Conservation (phyloP, 2,797 vertebrate species). For the Denticeps clupeoides region DNA sequence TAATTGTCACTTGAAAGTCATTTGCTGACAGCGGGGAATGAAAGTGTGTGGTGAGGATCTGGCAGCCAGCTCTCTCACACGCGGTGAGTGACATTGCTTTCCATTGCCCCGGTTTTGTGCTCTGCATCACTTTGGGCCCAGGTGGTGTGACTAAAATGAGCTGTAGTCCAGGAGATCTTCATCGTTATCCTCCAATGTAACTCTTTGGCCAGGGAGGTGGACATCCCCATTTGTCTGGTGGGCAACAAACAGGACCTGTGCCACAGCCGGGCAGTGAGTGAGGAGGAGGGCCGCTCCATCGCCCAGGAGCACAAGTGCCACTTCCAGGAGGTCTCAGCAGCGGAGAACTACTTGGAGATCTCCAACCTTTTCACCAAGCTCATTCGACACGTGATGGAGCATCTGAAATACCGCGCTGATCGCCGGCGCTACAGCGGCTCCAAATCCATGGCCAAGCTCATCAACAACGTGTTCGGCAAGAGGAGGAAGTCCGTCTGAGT, state of each 20-base stretch:
- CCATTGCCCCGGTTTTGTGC: conserved; percentile 5
- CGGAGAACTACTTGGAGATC: conserved; percentile 64
- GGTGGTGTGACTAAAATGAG: conserved; percentile 9
- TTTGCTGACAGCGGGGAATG: conserved; percentile 23
- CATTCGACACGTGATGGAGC: conserved; percentile 58
- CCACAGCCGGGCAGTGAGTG: conserved; percentile 55
- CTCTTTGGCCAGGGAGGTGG: conserved; percentile 44
- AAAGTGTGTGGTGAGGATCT: conserved; percentile 18
- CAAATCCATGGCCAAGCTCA: conserved; percentile 67
- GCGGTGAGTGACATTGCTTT: conserved; percentile 19
- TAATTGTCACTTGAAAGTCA: conserved; percentile 28
- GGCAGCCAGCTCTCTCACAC: conserved; percentile 15
- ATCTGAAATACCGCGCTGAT: conserved; percentile 51
- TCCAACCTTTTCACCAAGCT: conserved; percentile 58
- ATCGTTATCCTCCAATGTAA: neutral
- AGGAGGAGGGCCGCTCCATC: conserved; percentile 53
- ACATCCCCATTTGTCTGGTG: conserved; percentile 56
- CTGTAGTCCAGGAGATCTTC: neutral
- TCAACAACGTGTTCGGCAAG: conserved; percentile 67
- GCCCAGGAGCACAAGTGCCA: conserved; percentile 52
- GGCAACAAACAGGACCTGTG: conserved; percentile 68
- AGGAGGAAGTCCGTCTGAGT: conserved; percentile 64
- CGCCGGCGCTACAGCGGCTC: conserved; percentile 60
- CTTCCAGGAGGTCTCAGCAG: conserved; percentile 65
- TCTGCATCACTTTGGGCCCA: conserved; percentile 7